Percentiles rank a stretch among this genome's conserved stretches.
These are phyloP conservation scores for Aproaerema taeniolella DNA, from an alignment of 2,888 invertebrate genomes.

Conservation along the genomic window DNA sequence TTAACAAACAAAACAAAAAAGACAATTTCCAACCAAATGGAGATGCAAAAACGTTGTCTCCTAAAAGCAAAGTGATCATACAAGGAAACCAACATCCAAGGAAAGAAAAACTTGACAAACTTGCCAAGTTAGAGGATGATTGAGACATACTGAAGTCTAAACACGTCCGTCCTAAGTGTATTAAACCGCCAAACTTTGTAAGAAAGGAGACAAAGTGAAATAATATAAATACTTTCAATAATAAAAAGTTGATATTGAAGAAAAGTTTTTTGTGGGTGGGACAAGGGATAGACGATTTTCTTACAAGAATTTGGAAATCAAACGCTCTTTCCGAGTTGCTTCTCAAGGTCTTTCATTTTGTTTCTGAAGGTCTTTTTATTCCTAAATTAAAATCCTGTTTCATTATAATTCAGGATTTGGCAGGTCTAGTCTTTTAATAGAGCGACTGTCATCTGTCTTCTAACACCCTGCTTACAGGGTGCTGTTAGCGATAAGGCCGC, in stretches of 20 bases:
- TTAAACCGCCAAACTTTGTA: slow-evolving; percentile 63
- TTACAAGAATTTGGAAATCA: neutral
- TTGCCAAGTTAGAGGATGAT: slow-evolving; percentile 55
- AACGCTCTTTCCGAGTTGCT: no score
- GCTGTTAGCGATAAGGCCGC: no score
- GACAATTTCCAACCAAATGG: slow-evolving; percentile 8
- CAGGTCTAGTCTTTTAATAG: no score
- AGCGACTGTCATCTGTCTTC: no score
- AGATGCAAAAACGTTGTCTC: slow-evolving; percentile 36
- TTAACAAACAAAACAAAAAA: neutral
- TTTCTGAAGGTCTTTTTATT: no score
- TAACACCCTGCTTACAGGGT: no score
- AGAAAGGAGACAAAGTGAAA: slow-evolving; percentile 65
- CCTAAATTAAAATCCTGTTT: no score
- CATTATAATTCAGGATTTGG: no score
- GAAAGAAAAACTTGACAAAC: slow-evolving; percentile 41
- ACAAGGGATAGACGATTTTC: neutral
- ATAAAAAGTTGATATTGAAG: slow-evolving; percentile 67
- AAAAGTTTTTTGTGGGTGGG: slow-evolving; percentile 33
- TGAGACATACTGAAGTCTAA: slow-evolving; percentile 55
- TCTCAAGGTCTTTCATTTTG: no score
- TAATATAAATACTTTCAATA: slow-evolving; percentile 74
- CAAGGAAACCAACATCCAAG: no score
- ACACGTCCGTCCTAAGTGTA: slow-evolving; percentile 68
- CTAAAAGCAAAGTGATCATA: slow-evolving; percentile 34